A percentile compares a stretch with the other conserved stretches of the same genome.
Conservation (phyloP, 1,140 invertebrate genomes). For the Rhopalosiphum padi region DNA sequence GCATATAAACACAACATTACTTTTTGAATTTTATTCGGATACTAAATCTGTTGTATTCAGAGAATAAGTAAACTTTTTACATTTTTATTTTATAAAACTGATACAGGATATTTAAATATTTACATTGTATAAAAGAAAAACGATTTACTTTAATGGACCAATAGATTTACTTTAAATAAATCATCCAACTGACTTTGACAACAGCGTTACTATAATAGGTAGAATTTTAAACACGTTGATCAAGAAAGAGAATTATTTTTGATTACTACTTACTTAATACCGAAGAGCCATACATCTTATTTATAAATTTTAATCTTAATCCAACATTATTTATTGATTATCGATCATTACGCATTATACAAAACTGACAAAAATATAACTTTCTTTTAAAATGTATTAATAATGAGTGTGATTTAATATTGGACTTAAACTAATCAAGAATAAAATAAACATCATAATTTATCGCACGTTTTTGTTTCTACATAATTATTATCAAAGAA, state of each 20-base stretch:
- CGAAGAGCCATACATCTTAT: not conserved
- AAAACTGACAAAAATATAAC: not conserved
- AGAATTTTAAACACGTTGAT: not conserved
- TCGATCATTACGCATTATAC: not conserved
- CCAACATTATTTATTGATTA: not conserved
- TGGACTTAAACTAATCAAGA: not conserved
- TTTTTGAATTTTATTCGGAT: not conserved
- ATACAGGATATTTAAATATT: not conserved
- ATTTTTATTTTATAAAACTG: not conserved
- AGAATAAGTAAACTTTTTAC: not conserved
- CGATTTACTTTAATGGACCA: not conserved
- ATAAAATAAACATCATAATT: not conserved
- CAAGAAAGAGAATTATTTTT: not conserved
- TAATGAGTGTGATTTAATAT: not conserved
- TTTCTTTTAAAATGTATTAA: not conserved
- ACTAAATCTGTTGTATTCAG: not conserved
- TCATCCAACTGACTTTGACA: not conserved
- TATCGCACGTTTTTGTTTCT: not conserved
- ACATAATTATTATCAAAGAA: not conserved
- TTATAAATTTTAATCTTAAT: not conserved
- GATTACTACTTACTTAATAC: not conserved
- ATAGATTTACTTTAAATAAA: conserved; percentile 21
- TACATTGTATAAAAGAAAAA: not conserved
- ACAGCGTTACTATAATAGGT: not conserved
- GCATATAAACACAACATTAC: not conserved